A percentile compares a stretch with the other conserved stretches of the same genome.
Evolutionary conservation across 2,113 vertebrate species (phyloP).

Genomic region (Otocyon megalotis): DNA sequence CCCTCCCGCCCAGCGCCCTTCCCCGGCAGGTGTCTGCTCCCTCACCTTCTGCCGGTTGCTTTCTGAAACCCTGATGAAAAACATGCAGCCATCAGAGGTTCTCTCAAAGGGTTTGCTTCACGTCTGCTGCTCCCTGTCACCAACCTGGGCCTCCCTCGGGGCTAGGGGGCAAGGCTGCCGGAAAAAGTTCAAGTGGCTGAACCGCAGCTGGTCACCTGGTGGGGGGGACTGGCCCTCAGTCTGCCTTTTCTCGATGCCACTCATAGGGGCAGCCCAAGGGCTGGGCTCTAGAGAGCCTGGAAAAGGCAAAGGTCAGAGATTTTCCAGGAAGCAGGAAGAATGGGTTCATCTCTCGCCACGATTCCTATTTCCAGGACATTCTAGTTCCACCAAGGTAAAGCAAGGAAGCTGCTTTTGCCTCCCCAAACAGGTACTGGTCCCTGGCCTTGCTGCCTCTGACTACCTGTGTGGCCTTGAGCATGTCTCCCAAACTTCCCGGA

Average conservation of each 20-base stretch:
- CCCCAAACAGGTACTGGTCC: not conserved
- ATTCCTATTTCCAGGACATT: not conserved
- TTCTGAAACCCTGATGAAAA: constrained; percentile 53
- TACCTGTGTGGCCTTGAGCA: not conserved
- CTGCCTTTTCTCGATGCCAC: not conserved
- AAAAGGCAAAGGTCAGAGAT: not conserved
- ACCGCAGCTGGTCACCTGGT: not conserved
- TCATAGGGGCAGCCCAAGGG: fast-evolving
- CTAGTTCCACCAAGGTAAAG: not conserved
- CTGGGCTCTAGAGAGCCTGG: not conserved
- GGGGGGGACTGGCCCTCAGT: not conserved
- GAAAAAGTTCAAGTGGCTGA: constrained; percentile 19
- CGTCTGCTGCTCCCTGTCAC: constrained; percentile 52
- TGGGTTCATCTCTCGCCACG: not conserved
- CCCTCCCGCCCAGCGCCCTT: too few relatives aligned
- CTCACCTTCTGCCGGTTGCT: not conserved
- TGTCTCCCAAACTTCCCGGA: not conserved
- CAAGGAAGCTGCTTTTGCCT: not conserved
- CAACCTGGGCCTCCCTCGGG: constrained; percentile 18
- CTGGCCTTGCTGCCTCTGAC: not conserved
- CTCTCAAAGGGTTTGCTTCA: not conserved
- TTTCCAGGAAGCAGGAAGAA: not conserved
- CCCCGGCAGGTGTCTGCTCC: not conserved
- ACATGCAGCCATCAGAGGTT: not conserved
- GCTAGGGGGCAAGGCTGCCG: not conserved